Percentiles rank a stretch among this genome's conserved stretches.
Evolutionary conservation across 92 coral and sea anemone species (phyloP).

Genomic region (Heteractis magnifica): DNA sequence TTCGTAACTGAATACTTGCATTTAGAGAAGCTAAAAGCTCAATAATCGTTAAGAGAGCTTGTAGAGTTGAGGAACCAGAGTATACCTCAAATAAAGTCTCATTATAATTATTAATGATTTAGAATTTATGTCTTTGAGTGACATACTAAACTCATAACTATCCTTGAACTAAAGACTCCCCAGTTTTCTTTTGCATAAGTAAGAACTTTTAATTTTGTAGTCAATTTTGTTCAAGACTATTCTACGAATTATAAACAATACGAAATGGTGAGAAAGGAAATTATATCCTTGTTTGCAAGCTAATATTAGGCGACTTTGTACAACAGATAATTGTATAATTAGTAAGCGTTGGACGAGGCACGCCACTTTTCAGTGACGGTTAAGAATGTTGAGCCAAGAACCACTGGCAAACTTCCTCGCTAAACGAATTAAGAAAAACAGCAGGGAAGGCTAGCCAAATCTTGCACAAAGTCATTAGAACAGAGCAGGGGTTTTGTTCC

Average conservation of each 20-base stretch:
- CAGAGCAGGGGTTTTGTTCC: slow-evolving; percentile 33
- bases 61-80: too few species aligned
- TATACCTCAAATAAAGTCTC: too few species aligned
- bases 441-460: slow-evolving; percentile 51
- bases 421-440: slow-evolving; percentile 38
- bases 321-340: slow-evolving; percentile 20
- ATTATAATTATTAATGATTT: too few species aligned
- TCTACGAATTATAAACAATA: not conserved
- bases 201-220: not conserved
- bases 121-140: not conserved
- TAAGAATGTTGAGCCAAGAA: not conserved
- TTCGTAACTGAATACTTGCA: not conserved
- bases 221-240: not conserved
- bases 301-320: not conserved
- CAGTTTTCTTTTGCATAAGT: not conserved
- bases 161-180: not conserved
- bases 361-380: slow-evolving; percentile 13
- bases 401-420: slow-evolving; percentile 16
- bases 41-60: too few species aligned
- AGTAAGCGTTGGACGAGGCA: slow-evolving; percentile 12
- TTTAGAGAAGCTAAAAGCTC: too few species aligned
- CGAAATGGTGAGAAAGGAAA: not conserved
- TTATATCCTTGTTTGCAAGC: not conserved
- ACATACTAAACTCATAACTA: not conserved
- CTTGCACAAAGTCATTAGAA: slow-evolving; percentile 46